phyloP scores from a whole-genome alignment of 92 coral and sea anemone genomes.

The Zoanthus sansibaricus region DNA sequence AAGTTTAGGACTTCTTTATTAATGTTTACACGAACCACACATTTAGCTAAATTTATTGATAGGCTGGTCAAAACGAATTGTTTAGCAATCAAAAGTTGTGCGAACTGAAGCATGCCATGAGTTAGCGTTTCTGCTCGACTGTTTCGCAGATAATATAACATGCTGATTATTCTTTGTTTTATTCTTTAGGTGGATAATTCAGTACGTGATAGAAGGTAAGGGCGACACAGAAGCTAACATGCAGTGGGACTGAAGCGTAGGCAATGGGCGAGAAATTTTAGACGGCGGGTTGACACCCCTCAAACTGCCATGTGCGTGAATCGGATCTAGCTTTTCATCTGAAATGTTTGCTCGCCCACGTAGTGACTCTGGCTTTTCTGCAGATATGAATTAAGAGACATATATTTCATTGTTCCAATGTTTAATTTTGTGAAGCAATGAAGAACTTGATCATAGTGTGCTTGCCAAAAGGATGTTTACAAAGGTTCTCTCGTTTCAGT shows the following conservation, averaged over 20 bases:
- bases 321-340: conserved; percentile 18
- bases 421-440: conserved; percentile 55
- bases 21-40: conserved; percentile 42
- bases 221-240: background rate
- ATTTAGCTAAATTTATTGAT: conserved; percentile 30
- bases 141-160: conserved; percentile 24
- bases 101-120: conserved; percentile 31
- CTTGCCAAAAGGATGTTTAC: conserved; percentile 33
- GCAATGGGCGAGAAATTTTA: conserved; percentile 22
- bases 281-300: conserved; percentile 34
- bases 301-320: conserved; percentile 63
- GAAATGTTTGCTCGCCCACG: conserved; percentile 58
- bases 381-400: conserved; percentile 46
- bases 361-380: conserved; percentile 38
- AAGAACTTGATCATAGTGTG: conserved; percentile 24
- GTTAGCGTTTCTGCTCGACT: conserved; percentile 38
- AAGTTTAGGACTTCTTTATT: conserved; percentile 17
- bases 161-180: conserved; percentile 6
- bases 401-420: conserved; percentile 67
- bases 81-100: conserved; percentile 27
- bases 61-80: conserved; percentile 28
- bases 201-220: conserved; percentile 83
- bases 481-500: conserved; percentile 10
- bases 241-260: background rate
- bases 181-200: conserved; percentile 69